These are phyloP conservation scores for Macroteleia sp. DNA, from an alignment of 2,888 invertebrate species.

Conservation along the genomic window DNA sequence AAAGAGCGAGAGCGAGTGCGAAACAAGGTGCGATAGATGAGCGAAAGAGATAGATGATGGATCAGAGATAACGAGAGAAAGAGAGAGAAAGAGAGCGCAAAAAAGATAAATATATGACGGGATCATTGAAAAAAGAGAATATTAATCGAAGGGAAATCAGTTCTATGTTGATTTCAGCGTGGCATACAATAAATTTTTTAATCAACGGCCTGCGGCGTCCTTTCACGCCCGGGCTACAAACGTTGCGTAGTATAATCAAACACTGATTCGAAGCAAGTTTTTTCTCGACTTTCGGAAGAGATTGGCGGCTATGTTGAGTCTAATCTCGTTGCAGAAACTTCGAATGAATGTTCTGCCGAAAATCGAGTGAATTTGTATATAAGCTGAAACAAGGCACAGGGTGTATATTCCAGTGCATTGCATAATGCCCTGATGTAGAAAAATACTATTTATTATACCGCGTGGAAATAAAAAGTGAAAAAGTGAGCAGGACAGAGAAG, in stretches of 20 bases:
- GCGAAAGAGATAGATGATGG: constrained; percentile 14
- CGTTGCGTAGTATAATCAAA: constrained; percentile 83
- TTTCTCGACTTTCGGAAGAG: constrained; percentile 72
- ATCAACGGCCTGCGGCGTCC: constrained; percentile 73
- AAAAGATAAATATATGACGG: constrained; percentile 41
- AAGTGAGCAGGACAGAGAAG: background rate
- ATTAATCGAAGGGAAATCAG: constrained; percentile 73
- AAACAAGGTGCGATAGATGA: constrained; percentile 5
- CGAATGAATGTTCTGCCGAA: constrained; percentile 62
- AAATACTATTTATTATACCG: constrained; percentile 66
- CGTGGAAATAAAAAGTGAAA: constrained; percentile 30
- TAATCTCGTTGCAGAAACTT: constrained; percentile 1
- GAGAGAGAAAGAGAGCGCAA: constrained; percentile 41
- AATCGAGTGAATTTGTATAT: constrained; percentile 67
- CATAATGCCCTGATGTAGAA: constrained; percentile 71
- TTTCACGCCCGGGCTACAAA: constrained; percentile 75
- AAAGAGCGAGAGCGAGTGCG: constrained; percentile 46
- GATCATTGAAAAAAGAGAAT: constrained; percentile 43
- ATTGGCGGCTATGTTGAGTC: constrained; percentile 30
- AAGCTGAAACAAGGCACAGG: constrained; percentile 70
- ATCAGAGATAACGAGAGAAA: constrained; percentile 18
- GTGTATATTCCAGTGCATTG: constrained; percentile 73
- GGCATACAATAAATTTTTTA: constrained; percentile 81
- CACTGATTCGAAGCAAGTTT: constrained; percentile 76
- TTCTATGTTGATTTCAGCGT: constrained; percentile 80